Conservation (phyloP, 1,140 invertebrate genomes). For the Neuroterus valhalla region DNA sequence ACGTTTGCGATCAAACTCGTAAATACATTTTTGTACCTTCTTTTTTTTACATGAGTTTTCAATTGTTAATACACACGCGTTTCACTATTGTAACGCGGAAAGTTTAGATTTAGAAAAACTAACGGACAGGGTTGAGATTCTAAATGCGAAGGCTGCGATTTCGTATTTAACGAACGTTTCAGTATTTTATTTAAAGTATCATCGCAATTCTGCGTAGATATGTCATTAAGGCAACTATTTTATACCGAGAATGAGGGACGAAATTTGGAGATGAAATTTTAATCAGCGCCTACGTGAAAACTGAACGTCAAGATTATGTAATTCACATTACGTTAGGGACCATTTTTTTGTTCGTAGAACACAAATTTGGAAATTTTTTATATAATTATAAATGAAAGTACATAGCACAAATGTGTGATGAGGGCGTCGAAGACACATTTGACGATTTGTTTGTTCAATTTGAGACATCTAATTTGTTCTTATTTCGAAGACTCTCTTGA, state of each 20-base stretch:
- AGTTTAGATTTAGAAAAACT: slow-evolving; percentile 37
- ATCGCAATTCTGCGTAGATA: slow-evolving; percentile 38
- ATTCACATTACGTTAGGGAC: slow-evolving; percentile 37
- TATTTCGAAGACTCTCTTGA: neutral
- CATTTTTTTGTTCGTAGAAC: slow-evolving; percentile 30
- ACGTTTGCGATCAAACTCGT: neutral
- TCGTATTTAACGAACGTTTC: slow-evolving; percentile 42
- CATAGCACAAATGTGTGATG: slow-evolving; percentile 3
- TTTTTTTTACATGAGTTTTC: slow-evolving; percentile 47
- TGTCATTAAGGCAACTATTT: slow-evolving; percentile 37
- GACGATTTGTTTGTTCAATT: neutral
- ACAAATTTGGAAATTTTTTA: slow-evolving; percentile 7
- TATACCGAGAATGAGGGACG: neutral
- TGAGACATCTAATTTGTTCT: slow-evolving; percentile 14
- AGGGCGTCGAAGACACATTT: neutral
- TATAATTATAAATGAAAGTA: neutral
- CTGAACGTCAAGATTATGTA: slow-evolving; percentile 17
- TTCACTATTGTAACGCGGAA: slow-evolving; percentile 30
- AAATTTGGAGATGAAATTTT: slow-evolving; percentile 25
- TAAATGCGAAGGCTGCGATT: slow-evolving; percentile 42
- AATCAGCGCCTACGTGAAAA: slow-evolving; percentile 31
- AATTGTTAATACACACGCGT: slow-evolving; percentile 44
- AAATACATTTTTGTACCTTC: slow-evolving; percentile 46
- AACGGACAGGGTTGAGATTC: slow-evolving; percentile 36
- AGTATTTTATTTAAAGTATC: slow-evolving; percentile 44